phyloP scores from a whole-genome alignment of 2,113 vertebrate species.

The Serinus canaria region DNA sequence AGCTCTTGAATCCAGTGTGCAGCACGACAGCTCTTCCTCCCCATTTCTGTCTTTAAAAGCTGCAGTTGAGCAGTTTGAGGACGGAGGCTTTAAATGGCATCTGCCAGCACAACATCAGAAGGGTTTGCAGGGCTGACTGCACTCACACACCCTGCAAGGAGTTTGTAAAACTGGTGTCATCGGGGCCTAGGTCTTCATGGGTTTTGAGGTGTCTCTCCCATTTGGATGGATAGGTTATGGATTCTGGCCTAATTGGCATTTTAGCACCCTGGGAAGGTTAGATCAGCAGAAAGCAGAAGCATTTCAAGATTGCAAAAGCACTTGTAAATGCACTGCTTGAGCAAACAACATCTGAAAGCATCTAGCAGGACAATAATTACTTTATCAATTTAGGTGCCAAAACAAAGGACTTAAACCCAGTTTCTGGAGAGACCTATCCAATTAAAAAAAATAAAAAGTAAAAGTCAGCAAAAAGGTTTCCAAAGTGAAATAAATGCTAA shows the following conservation, averaged over 20 bases:
- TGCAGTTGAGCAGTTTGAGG: neutral
- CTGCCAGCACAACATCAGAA: accelerated
- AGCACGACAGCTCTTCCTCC: neutral
- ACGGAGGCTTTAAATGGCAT: neutral
- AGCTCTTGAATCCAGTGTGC: neutral
- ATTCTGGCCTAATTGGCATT: neutral
- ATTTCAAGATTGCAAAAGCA: neutral
- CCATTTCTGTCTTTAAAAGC: neutral
- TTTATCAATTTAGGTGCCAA: neutral
- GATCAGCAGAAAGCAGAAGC: neutral
- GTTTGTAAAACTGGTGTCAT: neutral
- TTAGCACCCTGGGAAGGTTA: neutral
- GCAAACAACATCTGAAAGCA: neutral
- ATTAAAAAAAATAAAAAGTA: neutral
- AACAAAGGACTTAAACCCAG: neutral
- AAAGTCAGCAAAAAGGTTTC: neutral
- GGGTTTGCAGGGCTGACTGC: neutral
- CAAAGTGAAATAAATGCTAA: neutral
- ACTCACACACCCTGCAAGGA: neutral
- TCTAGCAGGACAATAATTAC: neutral
- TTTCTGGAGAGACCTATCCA: neutral
- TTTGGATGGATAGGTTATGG: neutral
- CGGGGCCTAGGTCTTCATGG: too few relatives aligned
- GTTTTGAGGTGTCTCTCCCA: neutral
- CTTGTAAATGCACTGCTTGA: neutral